Base-by-base conservation (phyloP, 1,140 invertebrate genomes). In the Nephila pilipes region DNA sequence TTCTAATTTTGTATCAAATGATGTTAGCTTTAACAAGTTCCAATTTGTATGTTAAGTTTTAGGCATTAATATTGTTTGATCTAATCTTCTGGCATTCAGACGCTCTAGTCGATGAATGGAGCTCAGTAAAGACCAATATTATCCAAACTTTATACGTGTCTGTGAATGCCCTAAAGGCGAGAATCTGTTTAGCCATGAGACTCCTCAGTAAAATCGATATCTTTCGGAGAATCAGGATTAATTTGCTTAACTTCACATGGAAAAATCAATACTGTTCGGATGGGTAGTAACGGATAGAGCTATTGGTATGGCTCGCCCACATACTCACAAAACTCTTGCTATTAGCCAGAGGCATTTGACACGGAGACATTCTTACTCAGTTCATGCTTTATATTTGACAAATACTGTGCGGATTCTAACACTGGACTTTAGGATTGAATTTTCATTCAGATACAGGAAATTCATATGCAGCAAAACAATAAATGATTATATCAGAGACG, bases 141-240 rank as follows among this genome's bases (percentile, higher is more conserved):
- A 75, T 75, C 12, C 29, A 1, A 36, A 32, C 69, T 75, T 75
- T 20, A 75, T 75, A 14, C 63, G 25, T n/a, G 69, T 75, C 32
- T 75, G 29, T 75, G 29, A 36, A 75, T 36, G 36, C 69, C 29
- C 69, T 75, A 20, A 29, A 75, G 69, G 69, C 69, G 18, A 32
- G 29, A 32, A 16, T 75, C 29, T 75, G 29, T 36, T 75, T 75
- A 32, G 29, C 29, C 32, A 75, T 75, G 69, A 75, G 69, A 75
- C 69, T 75, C 16, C 69, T 32, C 25, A 36, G 29, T 36, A 16
- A 75, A 75, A 75, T 75, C 69, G 18, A 75, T 75, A 75, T 32
- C 69, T 18, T 75, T 75, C 69, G 32, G 69, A 32, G 69, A 32
- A 75, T 75, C 69, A 36, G 69, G 69, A 75, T 36, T 32, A 75